phyloP scores from a whole-genome alignment of 2,888 invertebrate species.

The Drosophila phalerata region DNA sequence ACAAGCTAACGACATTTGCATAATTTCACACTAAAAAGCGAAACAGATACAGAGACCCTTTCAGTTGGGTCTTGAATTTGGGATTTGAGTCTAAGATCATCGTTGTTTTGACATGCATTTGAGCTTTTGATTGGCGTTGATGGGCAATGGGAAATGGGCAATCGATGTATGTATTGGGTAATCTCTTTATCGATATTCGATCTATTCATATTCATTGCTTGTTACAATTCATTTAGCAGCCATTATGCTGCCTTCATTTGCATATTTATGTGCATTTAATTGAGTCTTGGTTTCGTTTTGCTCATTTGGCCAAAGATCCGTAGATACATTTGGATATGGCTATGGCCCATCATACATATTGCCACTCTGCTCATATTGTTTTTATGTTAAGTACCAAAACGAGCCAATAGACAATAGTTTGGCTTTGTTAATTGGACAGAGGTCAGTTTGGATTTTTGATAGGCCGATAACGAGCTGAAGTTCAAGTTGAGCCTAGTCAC shows the following conservation, averaged over 20 bases:
- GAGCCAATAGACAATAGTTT: slow-evolving; percentile 18
- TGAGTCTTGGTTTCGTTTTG: slow-evolving; percentile 66
- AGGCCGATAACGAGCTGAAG: slow-evolving; percentile 57
- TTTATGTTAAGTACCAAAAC: slow-evolving; percentile 45
- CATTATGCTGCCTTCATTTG: slow-evolving; percentile 61
- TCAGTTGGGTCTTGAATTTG: slow-evolving; percentile 3
- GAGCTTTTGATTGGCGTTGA: slow-evolving; percentile 74
- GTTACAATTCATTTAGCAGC: slow-evolving; percentile 77
- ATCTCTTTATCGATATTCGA: slow-evolving; percentile 41
- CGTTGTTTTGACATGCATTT: slow-evolving; percentile 72
- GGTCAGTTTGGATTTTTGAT: slow-evolving; percentile 60
- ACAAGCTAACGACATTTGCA: slow-evolving; percentile 61
- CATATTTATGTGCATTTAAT: slow-evolving; percentile 80
- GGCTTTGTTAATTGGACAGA: slow-evolving; percentile 63
- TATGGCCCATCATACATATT: slow-evolving; percentile 44
- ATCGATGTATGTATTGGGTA: slow-evolving; percentile 47
- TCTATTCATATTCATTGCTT: slow-evolving; percentile 68
- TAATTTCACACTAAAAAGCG: slow-evolving; percentile 76
- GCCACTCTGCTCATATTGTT: slow-evolving; percentile 41
- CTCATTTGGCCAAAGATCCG: slow-evolving; percentile 18
- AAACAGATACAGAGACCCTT: slow-evolving; percentile 31
- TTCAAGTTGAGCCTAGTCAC: slow-evolving; percentile 58
- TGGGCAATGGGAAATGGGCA: slow-evolving; percentile 39
- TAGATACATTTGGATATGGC: slow-evolving; percentile 16
- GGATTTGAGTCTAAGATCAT: slow-evolving; percentile 40